Evolutionary conservation across 2,888 invertebrate species (phyloP), one percentile per base, ranked within the genome.

Genomic region (Ectemnius continuus): DNA sequence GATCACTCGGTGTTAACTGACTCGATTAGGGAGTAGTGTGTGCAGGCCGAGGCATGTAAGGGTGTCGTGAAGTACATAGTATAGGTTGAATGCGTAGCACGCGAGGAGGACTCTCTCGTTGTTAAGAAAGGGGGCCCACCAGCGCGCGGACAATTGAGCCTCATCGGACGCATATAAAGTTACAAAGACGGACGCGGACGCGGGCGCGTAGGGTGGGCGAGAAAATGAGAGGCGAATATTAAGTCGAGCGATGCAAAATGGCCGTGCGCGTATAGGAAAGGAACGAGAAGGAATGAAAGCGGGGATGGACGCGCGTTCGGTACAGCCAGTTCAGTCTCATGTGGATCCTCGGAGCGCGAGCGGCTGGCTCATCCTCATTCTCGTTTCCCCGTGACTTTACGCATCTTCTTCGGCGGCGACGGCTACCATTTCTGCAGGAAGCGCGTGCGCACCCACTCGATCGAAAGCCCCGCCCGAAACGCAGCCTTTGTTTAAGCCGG

Each of bases 401-500:
- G 52, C 14, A 13, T 16, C 52, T 14, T 16, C 36, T 45, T 57
- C 61, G 61, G 74, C 82, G 83, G 84, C 83, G 75, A 61, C 84
- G 81, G 74, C 82, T 79, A 77, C 82, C 84, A 83, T 80, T 67
- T 16, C 61, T 58, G 20, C 6, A 47, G 6, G 8, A 4, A 13
- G 67, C 71, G 73, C 85, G 86, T 82, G 73, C 80, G 87, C 86
- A 87, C 76, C 59, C 64, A 59, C 75, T 67, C 81, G 81, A 86
- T 86, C 85, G 86, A 88, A 88, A 86, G 88, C 89, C 83, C 89
- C 89, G 89, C 89, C 89, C 87, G 85, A 79, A 81, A 36, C 83
- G 81, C 73, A 72, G 83, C 84, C 88, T 89, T 89, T 89, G 88
- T 89, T 88, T 88, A 86, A 88, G 86, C 82, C 84, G 60, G 72